These are phyloP conservation scores for Leiothrix lutea DNA, from an alignment of 2,113 vertebrate species.

Conservation along the genomic window DNA sequence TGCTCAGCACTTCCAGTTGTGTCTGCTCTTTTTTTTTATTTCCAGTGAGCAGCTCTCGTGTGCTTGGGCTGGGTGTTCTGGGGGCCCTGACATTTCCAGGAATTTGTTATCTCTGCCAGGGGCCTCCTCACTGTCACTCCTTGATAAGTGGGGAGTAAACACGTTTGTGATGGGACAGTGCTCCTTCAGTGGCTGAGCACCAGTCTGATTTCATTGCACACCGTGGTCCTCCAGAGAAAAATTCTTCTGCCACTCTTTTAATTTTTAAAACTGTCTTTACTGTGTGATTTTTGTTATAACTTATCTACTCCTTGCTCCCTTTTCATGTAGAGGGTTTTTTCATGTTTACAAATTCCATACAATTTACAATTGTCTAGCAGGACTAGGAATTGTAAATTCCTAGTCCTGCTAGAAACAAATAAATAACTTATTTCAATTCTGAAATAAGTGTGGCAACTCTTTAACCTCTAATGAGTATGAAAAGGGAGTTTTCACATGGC, in stretches of 20 bases:
- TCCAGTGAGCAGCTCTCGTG: neutral
- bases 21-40: neutral
- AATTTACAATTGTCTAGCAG: too few relatives aligned
- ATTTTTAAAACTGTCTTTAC: neutral
- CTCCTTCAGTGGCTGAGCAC: neutral
- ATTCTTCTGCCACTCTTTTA: neutral
- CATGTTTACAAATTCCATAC: neutral
- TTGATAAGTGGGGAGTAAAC: slow-evolving; percentile 42
- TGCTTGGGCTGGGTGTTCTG: neutral
- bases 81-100: slow-evolving; percentile 24
- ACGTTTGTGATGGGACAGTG: neutral
- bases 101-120: slow-evolving; percentile 41
- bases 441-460: neutral
- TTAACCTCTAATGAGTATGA: neutral
- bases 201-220: neutral
- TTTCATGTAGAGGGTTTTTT: neutral
- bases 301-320: neutral
- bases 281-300: neutral
- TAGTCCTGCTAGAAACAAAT: neutral
- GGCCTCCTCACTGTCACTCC: neutral
- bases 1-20: neutral
- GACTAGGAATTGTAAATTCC: too few relatives aligned
- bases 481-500: neutral
- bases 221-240: neutral
- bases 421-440: too few relatives aligned